Base-by-base conservation (phyloP, 2,888 invertebrate genomes). In the Nasonovia ribisnigri region DNA sequence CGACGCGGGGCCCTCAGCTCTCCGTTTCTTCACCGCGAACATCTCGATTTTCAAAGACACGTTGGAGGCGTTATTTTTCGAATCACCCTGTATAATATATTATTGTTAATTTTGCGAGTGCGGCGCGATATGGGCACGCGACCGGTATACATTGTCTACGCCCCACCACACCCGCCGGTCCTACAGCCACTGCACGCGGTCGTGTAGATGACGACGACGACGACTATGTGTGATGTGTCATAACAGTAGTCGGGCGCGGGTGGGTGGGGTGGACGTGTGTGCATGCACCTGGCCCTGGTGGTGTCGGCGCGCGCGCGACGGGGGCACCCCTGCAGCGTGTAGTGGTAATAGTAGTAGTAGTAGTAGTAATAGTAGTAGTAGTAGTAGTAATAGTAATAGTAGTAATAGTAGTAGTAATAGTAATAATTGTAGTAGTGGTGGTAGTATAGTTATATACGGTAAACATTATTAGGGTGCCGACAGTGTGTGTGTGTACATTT, bases 71-170 rank as follows among this genome's bases (percentile, higher is more conserved):
- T 8, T 16, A 3, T 26, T 67, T 77, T 77, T 77, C 10, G 8
- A 77, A 77, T 20, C 77, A 8, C 36, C 5, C 77, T 77, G 77
- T 77, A 77, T 77, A 3, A 54, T n/a, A 20, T 36, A 51, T 77
- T 77, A 60, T 60, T 60, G 29, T 60, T 60, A 60, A 29, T 60
- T 77, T 77, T 77, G 77, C 77, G 77, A 36, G 16, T 67, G 86
- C 84, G 43, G 60, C 67, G 91, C n/a, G 84, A 91, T 86, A 86
- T 86, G 91, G 84, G 91, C 91, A 91, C 91, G 91, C 91, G 91
- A 91, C 91, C 91, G 91, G 91, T 86, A 91, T 20, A 36, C 36
- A 67, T 91, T 86, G 91, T 86, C 57, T 57, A 6, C 8, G 26
- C 57, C 43, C 42, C 26, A 13, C 13, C 11, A 11, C 26, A 11